Percentiles rank a stretch among this genome's conserved stretches.
Evolutionary conservation across 2,888 invertebrate species (phyloP).

Genomic region (Euzetes globulus): DNA sequence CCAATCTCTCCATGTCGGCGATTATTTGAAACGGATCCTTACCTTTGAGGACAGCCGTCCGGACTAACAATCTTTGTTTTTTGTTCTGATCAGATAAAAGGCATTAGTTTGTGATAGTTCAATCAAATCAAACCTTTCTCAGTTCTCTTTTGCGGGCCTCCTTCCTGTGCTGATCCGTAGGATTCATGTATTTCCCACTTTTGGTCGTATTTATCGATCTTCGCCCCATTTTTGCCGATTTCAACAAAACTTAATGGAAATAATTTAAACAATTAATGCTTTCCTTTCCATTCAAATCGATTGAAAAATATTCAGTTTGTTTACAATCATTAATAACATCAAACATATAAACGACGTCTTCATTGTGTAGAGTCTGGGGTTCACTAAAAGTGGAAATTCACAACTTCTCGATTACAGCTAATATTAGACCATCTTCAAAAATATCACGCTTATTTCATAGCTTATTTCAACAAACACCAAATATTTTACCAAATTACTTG

Average conservation of each 20-base stretch:
- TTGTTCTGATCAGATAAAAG: constrained; percentile 59
- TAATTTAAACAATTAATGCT: background rate
- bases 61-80: constrained; percentile 87
- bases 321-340: background rate
- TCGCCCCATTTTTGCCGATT: constrained; percentile 67
- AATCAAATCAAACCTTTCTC: constrained; percentile 60
- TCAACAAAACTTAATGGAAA: background rate
- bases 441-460: too few species aligned
- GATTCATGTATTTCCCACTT: constrained; percentile 99
- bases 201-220: constrained; percentile 97
- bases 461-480: too few species aligned
- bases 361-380: too few species aligned
- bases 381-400: too few species aligned
- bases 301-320: background rate
- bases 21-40: constrained; percentile 93
- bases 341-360: too few species aligned
- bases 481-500: too few species aligned
- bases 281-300: background rate
- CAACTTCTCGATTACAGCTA: too few species aligned
- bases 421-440: too few species aligned
- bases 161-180: constrained; percentile 97
- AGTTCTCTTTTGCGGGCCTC: constrained; percentile 94
- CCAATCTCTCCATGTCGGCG: constrained; percentile 92
- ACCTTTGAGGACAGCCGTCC: constrained; percentile 92
- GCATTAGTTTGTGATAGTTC: background rate